A percentile compares a stretch with the other conserved stretches of the same genome.
Conservation (phyloP, 2,113 vertebrate species). For the Egretta garzetta region DNA sequence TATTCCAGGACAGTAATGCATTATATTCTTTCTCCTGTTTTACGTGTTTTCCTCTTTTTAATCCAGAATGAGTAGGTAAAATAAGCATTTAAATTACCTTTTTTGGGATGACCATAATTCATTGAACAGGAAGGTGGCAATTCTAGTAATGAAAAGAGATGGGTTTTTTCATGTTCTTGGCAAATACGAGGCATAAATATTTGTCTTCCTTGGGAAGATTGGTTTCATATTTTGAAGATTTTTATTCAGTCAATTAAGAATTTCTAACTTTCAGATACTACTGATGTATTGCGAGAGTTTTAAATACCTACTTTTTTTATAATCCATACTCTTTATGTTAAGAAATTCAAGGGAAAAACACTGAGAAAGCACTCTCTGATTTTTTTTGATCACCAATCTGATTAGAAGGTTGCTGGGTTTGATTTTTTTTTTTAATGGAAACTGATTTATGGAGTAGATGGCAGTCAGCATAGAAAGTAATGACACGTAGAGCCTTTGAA, state of each 20-base stretch:
- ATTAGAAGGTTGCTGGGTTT: neutral
- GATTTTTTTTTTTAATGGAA: neutral
- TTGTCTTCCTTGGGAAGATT: neutral
- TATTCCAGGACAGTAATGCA: neutral
- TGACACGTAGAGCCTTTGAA: neutral
- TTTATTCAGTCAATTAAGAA: neutral
- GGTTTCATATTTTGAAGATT: neutral
- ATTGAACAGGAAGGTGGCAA: neutral
- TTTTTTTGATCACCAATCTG: neutral
- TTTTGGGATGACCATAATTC: neutral
- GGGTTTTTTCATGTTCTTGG: neutral
- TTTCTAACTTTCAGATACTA: neutral
- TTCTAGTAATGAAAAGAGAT: neutral
- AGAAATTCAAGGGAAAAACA: neutral
- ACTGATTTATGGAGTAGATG: neutral
- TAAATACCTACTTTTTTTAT: neutral
- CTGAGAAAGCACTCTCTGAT: rapidly evolving
- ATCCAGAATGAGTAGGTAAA: neutral
- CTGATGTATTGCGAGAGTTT: neutral
- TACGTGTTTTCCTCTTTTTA: neutral
- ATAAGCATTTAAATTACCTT: neutral
- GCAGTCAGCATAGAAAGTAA: neutral
- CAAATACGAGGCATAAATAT: neutral
- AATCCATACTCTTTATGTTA: neutral
- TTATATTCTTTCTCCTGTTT: neutral